Evolutionary conservation across 2,888 invertebrate genomes (phyloP).

Genomic region (Panzeria rudis): DNA sequence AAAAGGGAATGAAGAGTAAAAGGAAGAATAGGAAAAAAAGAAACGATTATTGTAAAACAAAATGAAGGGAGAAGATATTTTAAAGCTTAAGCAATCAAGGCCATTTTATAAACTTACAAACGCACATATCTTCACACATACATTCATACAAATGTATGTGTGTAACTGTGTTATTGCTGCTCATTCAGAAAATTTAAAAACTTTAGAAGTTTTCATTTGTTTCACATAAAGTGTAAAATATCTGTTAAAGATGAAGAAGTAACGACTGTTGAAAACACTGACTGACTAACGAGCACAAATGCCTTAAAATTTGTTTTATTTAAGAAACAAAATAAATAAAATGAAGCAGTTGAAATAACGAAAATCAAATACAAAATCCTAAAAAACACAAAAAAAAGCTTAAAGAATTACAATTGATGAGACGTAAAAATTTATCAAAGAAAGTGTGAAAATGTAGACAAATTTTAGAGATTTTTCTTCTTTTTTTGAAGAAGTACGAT

Average conservation of each 20-base stretch:
- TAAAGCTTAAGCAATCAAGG: slow-evolving; percentile 61
- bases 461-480: slow-evolving; percentile 43
- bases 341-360: slow-evolving; percentile 48
- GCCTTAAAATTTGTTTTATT: slow-evolving; percentile 20
- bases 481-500: slow-evolving; percentile 38
- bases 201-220: not conserved
- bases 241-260: not conserved
- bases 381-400: slow-evolving; percentile 1
- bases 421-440: slow-evolving; percentile 17
- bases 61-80: slow-evolving; percentile 35
- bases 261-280: slow-evolving; percentile 12
- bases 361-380: slow-evolving; percentile 59
- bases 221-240: not conserved
- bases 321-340: not conserved
- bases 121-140: not conserved
- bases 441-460: slow-evolving; percentile 63
- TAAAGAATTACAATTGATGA: slow-evolving; percentile 26
- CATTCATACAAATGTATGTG: not conserved
- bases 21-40: slow-evolving; percentile 1
- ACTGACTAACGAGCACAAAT: slow-evolving; percentile 40
- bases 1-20: slow-evolving; percentile 14
- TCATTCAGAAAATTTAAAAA: not conserved
- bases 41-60: slow-evolving; percentile 27
- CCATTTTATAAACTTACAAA: slow-evolving; percentile 43
- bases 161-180: not conserved